Evolutionary conservation across 2,797 vertebrate genomes (phyloP).

Genomic region (Okamejei kenojei): DNA sequence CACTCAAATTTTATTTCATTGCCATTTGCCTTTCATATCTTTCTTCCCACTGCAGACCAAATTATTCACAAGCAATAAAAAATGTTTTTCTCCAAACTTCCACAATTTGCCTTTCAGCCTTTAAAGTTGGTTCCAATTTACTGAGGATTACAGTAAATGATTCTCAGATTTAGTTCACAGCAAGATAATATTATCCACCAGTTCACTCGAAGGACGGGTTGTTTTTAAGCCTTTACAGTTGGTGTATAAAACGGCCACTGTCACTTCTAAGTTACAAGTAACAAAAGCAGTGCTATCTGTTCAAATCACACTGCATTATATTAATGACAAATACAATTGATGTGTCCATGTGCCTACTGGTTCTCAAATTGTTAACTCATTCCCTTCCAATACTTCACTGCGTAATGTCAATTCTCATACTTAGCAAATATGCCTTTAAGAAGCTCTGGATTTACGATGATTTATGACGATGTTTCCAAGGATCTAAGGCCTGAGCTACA

Average conservation of each 20-base stretch:
- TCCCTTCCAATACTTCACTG: background rate
- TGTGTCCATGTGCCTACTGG: background rate
- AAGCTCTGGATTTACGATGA: too few species aligned
- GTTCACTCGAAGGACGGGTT: background rate
- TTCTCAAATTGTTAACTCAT: constrained; percentile 24
- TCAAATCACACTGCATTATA: background rate
- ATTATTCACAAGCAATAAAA: background rate
- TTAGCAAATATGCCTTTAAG: constrained; percentile 24
- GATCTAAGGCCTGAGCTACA: too few species aligned
- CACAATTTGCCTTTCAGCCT: background rate
- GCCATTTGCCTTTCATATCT: background rate
- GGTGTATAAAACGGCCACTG: background rate
- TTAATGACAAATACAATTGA: background rate
- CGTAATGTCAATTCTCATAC: constrained; percentile 1
- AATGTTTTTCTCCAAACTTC: background rate
- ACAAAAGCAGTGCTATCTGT: background rate
- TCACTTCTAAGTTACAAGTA: background rate
- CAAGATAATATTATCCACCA: background rate
- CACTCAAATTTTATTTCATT: background rate
- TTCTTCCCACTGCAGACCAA: background rate
- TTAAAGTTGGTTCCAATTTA: background rate
- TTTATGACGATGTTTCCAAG: too few species aligned
- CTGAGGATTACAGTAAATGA: background rate
- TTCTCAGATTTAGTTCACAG: background rate
- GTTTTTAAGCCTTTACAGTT: background rate